Base-by-base conservation (phyloP, 2,797 vertebrate genomes). In the Menidia menidia region DNA sequence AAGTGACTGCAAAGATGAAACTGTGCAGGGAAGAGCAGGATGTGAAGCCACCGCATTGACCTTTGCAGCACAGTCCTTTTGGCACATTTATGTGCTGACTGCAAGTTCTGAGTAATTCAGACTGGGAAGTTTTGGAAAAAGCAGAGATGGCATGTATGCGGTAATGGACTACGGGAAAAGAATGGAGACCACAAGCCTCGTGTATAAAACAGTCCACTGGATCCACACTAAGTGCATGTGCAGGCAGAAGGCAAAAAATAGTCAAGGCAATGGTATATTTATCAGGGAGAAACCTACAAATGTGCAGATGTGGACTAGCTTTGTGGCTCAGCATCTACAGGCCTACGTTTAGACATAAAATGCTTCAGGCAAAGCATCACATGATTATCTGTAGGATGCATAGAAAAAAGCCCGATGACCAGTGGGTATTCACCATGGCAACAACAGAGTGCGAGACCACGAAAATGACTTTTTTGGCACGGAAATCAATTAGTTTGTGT, bases 241-340 rank as follows among this genome's bases (percentile, higher is more conserved):
- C 10, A 10, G 7, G 10, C 35, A 39, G 10, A 19, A 48, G 47
- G 15, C 47, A 48, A 18, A 10, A 25, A 48, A 48, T 48, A 18
- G 47, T 18, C 11, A 16, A 10, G 50, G 16, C 62, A 44, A 32
- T 54, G 62, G 43, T 54, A 41, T 30, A 51, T 54, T 64, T 53
- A 19, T 44, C 53, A 53, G 53, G 31, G 11, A 41, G 47, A 6
- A 47, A 47, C 45, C 47, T 18, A 48, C n/a, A 32, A 32, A 64
- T 32, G 39, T 31, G 39, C 42, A 14, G 0, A 15, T 43, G 35
- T 19, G 50, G 50, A 52, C 42, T 18, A 53, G 61, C 39, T 41
- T 53, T 39, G 32, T 31, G 32, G 3, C 31, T 43, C 43, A 16
- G 25, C 62, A 0, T 18, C 52, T 53, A 54, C 42, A 54, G 12